Conservation (phyloP, 2,888 invertebrate genomes). For the Dicyrtomina minuta region DNA sequence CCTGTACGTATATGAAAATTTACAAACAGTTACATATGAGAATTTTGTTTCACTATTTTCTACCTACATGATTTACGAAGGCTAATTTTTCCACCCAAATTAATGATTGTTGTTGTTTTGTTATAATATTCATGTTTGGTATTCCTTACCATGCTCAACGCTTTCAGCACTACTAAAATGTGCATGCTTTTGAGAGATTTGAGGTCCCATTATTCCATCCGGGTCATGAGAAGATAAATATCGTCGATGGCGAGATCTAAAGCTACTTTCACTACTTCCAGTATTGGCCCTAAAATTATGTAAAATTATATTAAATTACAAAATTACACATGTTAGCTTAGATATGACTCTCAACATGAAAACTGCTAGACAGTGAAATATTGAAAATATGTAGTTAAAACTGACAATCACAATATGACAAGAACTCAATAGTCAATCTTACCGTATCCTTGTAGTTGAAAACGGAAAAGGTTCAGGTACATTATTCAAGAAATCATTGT, state of each 20-base stretch:
- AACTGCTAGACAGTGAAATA: background rate
- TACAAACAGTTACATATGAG: too few species aligned
- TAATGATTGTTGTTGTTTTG: too few species aligned
- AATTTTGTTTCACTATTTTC: too few species aligned
- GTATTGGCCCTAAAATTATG: constrained; percentile 60
- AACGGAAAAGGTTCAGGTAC: background rate
- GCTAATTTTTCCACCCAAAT: too few species aligned
- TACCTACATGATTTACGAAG: too few species aligned
- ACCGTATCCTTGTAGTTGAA: background rate
- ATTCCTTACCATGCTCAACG: constrained; percentile 62
- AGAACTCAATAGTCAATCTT: background rate
- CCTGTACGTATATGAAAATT: constrained; percentile 22
- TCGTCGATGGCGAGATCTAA: constrained; percentile 16
- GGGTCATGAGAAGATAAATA: too few species aligned
- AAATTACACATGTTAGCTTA: too few species aligned
- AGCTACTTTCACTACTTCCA: constrained; percentile 60
- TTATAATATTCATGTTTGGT: too few species aligned
- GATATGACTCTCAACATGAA: too few species aligned
- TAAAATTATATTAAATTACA: background rate
- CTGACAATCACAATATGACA: background rate
- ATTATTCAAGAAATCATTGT: background rate
- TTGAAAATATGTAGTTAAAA: background rate
- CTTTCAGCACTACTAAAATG: constrained; percentile 78
- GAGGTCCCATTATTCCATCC: background rate
- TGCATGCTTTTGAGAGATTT: constrained; percentile 40